phyloP scores from a whole-genome alignment of 2,888 invertebrate genomes.

The Amphiduros pacificus region DNA sequence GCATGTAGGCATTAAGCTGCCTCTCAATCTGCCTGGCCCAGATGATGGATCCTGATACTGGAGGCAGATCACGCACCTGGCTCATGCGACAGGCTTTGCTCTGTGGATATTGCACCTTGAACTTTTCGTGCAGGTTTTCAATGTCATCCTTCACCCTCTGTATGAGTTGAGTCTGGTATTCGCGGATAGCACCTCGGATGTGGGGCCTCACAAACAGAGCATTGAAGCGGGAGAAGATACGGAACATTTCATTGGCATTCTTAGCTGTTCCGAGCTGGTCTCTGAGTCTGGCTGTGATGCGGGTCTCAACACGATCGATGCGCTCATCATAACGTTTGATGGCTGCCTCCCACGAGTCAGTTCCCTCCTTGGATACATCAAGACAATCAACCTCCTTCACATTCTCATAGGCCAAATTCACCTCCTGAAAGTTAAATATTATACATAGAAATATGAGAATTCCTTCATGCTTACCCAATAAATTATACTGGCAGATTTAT shows the following conservation, averaged over 20 bases:
- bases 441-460: too few relatives aligned
- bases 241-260: constrained; percentile 99
- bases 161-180: constrained; percentile 98
- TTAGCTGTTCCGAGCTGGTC: constrained; percentile 98
- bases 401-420: constrained; percentile 93
- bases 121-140: constrained; percentile 95
- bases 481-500: too few relatives aligned
- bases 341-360: constrained; percentile 97
- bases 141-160: constrained; percentile 99
- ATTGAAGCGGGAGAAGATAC: constrained; percentile 95
- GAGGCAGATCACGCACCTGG: constrained; percentile 89
- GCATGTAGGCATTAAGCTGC: constrained; percentile 92
- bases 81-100: constrained; percentile 92
- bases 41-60: constrained; percentile 96
- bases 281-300: constrained; percentile 94
- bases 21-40: constrained; percentile 97
- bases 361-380: constrained; percentile 94
- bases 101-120: constrained; percentile 95
- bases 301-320: constrained; percentile 96
- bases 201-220: constrained; percentile 98
- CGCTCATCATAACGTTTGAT: constrained; percentile 95
- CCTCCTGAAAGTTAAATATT: constrained; percentile 56
- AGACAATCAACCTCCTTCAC: constrained; percentile 98
- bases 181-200: constrained; percentile 97
- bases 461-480: too few relatives aligned